These are phyloP conservation scores for Cepaea nemoralis DNA, from an alignment of 1,140 invertebrate species.

Conservation along the genomic window DNA sequence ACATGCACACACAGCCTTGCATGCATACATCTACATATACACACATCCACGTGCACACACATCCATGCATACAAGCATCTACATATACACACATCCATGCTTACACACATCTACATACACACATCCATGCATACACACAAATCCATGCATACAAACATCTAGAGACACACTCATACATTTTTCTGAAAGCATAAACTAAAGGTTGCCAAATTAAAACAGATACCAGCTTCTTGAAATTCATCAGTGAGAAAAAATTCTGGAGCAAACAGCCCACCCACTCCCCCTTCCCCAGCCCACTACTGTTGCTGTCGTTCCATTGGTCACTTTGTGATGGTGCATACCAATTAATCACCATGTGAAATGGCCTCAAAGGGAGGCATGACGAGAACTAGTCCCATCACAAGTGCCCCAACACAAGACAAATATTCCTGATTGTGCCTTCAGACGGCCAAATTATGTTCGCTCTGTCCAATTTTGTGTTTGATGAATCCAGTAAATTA, in stretches of 20 bases:
- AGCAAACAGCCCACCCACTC: too few relatives aligned
- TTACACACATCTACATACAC: too few relatives aligned
- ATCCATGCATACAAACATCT: neutral
- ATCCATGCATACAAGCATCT: too few relatives aligned
- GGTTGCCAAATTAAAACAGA: neutral
- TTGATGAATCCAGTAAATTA: conserved; percentile 39
- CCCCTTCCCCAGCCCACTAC: too few relatives aligned
- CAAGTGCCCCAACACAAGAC: conserved; percentile 29
- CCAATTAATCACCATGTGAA: conserved; percentile 29
- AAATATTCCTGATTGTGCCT: conserved; percentile 38
- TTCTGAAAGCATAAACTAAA: conserved; percentile 5
- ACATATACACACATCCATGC: too few relatives aligned
- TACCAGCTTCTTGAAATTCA: conserved; percentile 5
- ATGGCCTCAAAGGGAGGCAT: neutral
- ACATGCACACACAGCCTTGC: too few relatives aligned
- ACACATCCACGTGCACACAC: too few relatives aligned
- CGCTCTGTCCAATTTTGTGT: conserved; percentile 32
- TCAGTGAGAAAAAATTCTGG: conserved; percentile 24
- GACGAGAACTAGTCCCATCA: conserved; percentile 13
- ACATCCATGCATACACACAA: too few relatives aligned
- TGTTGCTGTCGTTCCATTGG: conserved; percentile 9
- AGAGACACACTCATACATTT: neutral
- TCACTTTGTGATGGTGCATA: conserved; percentile 29
- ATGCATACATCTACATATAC: too few relatives aligned
- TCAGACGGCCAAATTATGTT: conserved; percentile 31